phyloP scores from a whole-genome alignment of 2,113 vertebrate species.

The Rhinoderma darwinii region DNA sequence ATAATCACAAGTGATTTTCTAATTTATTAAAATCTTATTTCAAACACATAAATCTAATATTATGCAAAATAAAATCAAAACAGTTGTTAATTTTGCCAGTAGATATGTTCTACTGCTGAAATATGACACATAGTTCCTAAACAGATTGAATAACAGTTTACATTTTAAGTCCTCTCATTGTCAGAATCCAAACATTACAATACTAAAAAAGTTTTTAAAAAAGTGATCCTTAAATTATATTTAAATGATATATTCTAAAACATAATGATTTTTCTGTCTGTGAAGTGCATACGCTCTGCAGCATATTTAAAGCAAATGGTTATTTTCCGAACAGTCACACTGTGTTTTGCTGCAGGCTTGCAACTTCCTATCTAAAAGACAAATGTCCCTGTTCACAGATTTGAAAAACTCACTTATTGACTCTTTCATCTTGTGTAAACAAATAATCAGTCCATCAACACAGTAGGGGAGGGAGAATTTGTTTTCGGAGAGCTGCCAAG shows the following conservation, averaged over 20 bases:
- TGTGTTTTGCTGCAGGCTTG: constrained; percentile 71
- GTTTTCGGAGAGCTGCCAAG: constrained; percentile 66
- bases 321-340: constrained; percentile 70
- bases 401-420: constrained; percentile 68
- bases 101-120: neutral
- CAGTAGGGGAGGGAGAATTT: constrained; percentile 46
- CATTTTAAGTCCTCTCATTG: neutral
- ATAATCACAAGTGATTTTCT: too few relatives aligned
- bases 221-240: neutral
- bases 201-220: constrained; percentile 17
- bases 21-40: neutral
- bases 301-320: constrained; percentile 75
- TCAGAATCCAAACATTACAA: neutral
- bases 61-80: neutral
- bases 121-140: neutral
- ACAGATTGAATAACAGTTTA: neutral
- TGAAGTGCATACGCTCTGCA: constrained; percentile 69
- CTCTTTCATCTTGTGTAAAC: constrained; percentile 70
- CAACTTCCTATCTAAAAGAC: constrained; percentile 74
- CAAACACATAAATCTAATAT: neutral
- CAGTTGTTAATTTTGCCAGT: neutral
- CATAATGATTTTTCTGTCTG: constrained; percentile 61
- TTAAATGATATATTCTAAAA: neutral
- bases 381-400: constrained; percentile 69
- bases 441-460: constrained; percentile 66